Percentiles rank a stretch among this genome's conserved stretches.
phyloP scores from a whole-genome alignment of 1,140 invertebrate genomes.

The Ips typographus region DNA sequence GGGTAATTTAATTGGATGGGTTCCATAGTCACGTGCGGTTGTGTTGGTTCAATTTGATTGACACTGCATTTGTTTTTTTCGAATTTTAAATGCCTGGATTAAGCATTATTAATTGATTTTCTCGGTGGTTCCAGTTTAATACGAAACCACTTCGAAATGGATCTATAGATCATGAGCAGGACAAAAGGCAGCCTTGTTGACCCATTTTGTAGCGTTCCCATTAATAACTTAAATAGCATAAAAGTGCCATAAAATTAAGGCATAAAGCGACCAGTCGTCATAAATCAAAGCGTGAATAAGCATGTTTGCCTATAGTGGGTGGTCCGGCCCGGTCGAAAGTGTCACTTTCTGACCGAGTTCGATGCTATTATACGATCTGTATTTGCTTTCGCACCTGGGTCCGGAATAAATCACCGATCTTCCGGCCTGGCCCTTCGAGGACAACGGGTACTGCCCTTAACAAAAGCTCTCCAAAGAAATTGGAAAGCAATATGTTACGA shows the following conservation, averaged over 20 bases:
- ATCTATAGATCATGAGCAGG: too few relatives aligned
- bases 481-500: constrained; percentile 49
- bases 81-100: too few relatives aligned
- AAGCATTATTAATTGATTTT: too few relatives aligned
- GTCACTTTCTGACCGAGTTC: constrained; percentile 11
- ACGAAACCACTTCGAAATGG: too few relatives aligned
- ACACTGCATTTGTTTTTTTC: too few relatives aligned
- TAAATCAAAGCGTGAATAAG: constrained; percentile 26
- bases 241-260: constrained; percentile 29
- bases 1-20: too few relatives aligned
- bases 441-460: not conserved
- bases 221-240: constrained; percentile 26
- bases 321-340: constrained; percentile 11
- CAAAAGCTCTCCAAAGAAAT: not conserved
- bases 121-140: too few relatives aligned
- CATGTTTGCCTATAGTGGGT: constrained; percentile 29
- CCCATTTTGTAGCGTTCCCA: constrained; percentile 17
- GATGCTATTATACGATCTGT: constrained; percentile 18
- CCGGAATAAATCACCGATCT: constrained; percentile 6
- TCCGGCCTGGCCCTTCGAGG: not conserved
- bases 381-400: constrained; percentile 25
- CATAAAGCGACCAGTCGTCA: constrained; percentile 14
- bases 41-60: too few relatives aligned
- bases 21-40: too few relatives aligned
- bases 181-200: not conserved